A percentile compares a stretch with the other conserved stretches of the same genome.
phyloP scores from a whole-genome alignment of 2,113 vertebrate genomes.

The Xenus cinereus region DNA sequence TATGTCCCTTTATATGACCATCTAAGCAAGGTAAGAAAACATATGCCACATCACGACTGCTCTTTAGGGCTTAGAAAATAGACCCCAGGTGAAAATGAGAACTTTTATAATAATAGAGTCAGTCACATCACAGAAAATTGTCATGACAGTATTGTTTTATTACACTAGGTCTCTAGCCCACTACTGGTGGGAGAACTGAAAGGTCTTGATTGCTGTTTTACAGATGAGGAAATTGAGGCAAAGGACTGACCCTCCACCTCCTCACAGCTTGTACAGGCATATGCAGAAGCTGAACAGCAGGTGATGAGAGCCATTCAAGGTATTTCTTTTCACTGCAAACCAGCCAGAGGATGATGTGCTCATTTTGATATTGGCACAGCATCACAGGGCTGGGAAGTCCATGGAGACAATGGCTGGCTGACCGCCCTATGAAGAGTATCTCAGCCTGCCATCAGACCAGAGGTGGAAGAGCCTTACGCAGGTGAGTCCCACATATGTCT shows the following conservation, averaged over 20 bases:
- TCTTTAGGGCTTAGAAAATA: neutral
- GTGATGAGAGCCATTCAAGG: neutral
- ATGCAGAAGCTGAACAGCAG: neutral
- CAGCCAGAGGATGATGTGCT: neutral
- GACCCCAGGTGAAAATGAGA: neutral
- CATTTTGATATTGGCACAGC: neutral
- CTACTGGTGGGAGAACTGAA: neutral
- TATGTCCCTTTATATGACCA: neutral
- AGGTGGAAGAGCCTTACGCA: neutral
- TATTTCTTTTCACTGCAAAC: neutral
- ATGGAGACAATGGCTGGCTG: neutral
- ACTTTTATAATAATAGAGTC: neutral
- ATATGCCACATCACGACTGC: fast-evolving
- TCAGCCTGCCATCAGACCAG: fast-evolving
- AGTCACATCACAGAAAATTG: neutral
- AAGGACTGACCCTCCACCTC: neutral
- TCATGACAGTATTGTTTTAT: neutral
- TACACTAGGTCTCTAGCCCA: neutral
- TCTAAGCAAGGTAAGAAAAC: neutral
- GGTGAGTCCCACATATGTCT: neutral
- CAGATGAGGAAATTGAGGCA: neutral
- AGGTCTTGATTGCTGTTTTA: neutral
- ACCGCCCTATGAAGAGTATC: neutral
- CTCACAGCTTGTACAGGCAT: neutral
- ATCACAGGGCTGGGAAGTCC: neutral